Evolutionary conservation across 2,113 vertebrate species (phyloP).

Genomic region (Lates calcarifer): DNA sequence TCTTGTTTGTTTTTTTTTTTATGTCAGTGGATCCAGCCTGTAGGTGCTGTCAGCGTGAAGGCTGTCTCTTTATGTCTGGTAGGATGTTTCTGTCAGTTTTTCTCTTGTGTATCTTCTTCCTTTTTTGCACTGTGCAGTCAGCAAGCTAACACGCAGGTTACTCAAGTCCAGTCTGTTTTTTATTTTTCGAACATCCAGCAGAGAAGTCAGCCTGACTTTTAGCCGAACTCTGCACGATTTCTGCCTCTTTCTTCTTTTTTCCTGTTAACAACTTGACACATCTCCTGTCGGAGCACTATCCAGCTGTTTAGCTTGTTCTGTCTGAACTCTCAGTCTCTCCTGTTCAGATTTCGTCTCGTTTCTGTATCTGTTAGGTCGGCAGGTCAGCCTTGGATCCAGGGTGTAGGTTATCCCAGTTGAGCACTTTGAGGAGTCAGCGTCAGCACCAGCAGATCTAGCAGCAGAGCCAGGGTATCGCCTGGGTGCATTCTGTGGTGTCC

Average conservation of each 20-base stretch:
- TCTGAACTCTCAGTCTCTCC: constrained; percentile 30
- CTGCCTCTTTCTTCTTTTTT: constrained; percentile 22
- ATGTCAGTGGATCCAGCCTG: constrained; percentile 44
- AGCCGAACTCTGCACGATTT: constrained; percentile 27
- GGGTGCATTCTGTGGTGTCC: constrained; percentile 83
- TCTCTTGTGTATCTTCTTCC: constrained; percentile 18
- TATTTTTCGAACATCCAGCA: constrained; percentile 15
- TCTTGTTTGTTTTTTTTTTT: constrained; percentile 16
- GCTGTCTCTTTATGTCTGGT: constrained; percentile 1
- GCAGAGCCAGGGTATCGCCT: constrained; percentile 63
- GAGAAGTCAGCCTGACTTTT: constrained; percentile 42
- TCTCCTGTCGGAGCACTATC: constrained; percentile 36
- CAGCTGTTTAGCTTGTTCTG: constrained; percentile 28
- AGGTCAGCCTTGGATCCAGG: constrained; percentile 31
- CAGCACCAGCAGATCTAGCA: constrained; percentile 78
- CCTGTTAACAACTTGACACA: constrained; percentile 39
- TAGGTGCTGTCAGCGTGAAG: constrained; percentile 1
- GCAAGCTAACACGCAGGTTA: constrained; percentile 13
- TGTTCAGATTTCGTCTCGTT: constrained; percentile 4
- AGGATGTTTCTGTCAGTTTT: constrained; percentile 29
- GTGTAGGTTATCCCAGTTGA: constrained; percentile 83
- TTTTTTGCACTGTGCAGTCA: background rate
- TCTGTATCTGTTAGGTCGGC: constrained; percentile 1
- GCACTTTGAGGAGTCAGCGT: constrained; percentile 84
- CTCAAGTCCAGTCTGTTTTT: constrained; percentile 26